A percentile compares a stretch with the other conserved stretches of the same genome.
phyloP scores from a whole-genome alignment of 1,140 invertebrate genomes.

The Parapsyche elsis region DNA sequence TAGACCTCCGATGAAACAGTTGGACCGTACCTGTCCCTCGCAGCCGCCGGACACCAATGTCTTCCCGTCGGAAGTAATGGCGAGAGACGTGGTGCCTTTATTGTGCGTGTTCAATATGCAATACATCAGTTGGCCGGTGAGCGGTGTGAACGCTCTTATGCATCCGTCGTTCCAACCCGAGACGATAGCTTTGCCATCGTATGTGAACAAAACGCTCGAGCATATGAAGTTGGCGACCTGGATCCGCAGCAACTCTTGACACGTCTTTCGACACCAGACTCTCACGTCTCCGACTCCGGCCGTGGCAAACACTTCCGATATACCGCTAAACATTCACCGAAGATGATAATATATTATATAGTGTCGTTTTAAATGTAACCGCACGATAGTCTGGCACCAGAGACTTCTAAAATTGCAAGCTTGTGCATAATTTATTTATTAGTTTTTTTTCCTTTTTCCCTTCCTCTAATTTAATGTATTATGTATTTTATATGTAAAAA shows the following conservation, averaged over 20 bases:
- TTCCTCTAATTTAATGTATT: too few relatives aligned
- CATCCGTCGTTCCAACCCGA: constrained; percentile 90
- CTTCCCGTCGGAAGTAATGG: constrained; percentile 76
- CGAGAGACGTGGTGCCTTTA: constrained; percentile 84
- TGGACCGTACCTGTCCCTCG: constrained; percentile 76
- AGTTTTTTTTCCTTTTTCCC: too few relatives aligned
- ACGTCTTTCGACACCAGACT: constrained; percentile 81
- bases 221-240: constrained; percentile 88
- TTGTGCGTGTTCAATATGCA: constrained; percentile 87
- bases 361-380: background rate
- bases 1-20: background rate
- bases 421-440: too few relatives aligned
- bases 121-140: constrained; percentile 82
- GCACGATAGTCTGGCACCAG: too few relatives aligned
- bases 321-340: constrained; percentile 67
- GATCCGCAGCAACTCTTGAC: constrained; percentile 84
- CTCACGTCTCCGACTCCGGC: constrained; percentile 85
- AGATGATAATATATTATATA: constrained; percentile 1
- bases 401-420: too few relatives aligned
- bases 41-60: constrained; percentile 86
- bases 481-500: too few relatives aligned
- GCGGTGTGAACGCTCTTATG: constrained; percentile 85
- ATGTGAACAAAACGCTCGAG: constrained; percentile 78
- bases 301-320: constrained; percentile 87
- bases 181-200: constrained; percentile 82